These are phyloP conservation scores for Bilobella aurantiaca DNA, from an alignment of 1,140 invertebrate species.

Conservation along the genomic window DNA sequence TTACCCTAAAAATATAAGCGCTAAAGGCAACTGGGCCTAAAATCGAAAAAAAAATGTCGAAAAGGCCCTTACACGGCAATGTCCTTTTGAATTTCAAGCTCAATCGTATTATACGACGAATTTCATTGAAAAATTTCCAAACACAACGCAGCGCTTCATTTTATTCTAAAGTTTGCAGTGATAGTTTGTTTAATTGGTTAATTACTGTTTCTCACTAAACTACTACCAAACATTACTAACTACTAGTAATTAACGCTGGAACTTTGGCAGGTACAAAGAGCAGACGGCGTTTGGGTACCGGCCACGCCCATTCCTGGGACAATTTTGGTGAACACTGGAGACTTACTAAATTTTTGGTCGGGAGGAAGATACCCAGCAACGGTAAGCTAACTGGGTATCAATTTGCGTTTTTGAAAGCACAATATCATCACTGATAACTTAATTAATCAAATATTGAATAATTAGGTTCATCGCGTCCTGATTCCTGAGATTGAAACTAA, in stretches of 20 bases:
- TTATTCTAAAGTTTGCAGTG: too few species aligned
- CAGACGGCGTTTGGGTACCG: conserved; percentile 57
- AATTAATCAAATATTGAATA: neutral
- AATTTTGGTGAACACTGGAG: conserved; percentile 65
- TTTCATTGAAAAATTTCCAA: too few species aligned
- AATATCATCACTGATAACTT: neutral
- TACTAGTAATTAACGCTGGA: too few species aligned
- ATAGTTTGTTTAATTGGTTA: too few species aligned
- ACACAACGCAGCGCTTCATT: too few species aligned
- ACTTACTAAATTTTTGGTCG: conserved; percentile 66
- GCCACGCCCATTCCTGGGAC: conserved; percentile 66
- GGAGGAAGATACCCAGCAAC: conserved; percentile 56
- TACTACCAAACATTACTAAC: too few species aligned
- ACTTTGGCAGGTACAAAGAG: conserved; percentile 36
- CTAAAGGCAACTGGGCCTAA: too few species aligned
- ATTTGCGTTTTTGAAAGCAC: neutral
- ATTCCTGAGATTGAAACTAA: conserved; percentile 16
- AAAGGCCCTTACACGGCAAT: neutral
- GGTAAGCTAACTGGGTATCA: conserved; percentile 41
- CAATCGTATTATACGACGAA: too few species aligned
- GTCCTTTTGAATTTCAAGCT: too few species aligned
- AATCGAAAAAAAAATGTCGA: too few species aligned
- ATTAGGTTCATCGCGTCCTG: conserved; percentile 19
- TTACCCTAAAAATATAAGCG: neutral
- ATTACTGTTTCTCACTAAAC: too few species aligned